A percentile compares a stretch with the other conserved stretches of the same genome.
Evolutionary conservation across 53 echinoderm and acorn worm species (phyloP).

Genomic region (Antedon mediterranea): DNA sequence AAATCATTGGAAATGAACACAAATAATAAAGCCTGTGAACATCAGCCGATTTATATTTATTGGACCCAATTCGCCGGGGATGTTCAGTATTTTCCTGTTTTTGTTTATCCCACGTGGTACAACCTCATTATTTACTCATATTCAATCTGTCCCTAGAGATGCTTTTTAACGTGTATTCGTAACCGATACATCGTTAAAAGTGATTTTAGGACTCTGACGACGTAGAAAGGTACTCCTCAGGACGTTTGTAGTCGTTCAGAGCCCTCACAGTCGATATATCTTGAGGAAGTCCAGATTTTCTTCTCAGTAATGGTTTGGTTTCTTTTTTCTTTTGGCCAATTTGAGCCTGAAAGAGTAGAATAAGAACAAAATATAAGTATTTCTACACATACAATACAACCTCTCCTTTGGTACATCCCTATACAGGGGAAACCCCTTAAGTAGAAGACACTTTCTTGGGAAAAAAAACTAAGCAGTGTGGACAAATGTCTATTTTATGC

Average conservation of each 20-base stretch:
- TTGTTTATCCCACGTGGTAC: background rate
- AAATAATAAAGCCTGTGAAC: background rate
- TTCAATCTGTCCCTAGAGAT: no score
- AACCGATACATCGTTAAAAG: background rate
- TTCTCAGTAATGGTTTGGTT: constrained; percentile 65
- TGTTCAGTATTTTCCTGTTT: background rate
- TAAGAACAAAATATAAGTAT: background rate
- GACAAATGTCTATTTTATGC: no score
- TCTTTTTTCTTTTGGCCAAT: constrained; percentile 30
- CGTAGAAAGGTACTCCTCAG: constrained; percentile 70
- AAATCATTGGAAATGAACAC: background rate
- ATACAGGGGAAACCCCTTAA: no score
- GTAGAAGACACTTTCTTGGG: background rate
- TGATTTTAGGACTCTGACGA: constrained; percentile 60
- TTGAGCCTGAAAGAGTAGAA: constrained; percentile 14
- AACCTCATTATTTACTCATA: no score
- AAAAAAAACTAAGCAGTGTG: no score
- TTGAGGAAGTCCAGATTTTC: constrained; percentile 96
- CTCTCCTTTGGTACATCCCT: no score
- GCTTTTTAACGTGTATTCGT: background rate
- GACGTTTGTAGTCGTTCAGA: constrained; percentile 67
- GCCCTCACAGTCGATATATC: constrained; percentile 67
- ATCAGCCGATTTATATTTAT: background rate
- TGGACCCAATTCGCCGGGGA: background rate
- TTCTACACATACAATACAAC: background rate